Percentiles rank a stretch among this genome's conserved stretches.
These are phyloP conservation scores for Tridacna gigas DNA, from an alignment of 2,888 invertebrate species.

Conservation along the genomic window DNA sequence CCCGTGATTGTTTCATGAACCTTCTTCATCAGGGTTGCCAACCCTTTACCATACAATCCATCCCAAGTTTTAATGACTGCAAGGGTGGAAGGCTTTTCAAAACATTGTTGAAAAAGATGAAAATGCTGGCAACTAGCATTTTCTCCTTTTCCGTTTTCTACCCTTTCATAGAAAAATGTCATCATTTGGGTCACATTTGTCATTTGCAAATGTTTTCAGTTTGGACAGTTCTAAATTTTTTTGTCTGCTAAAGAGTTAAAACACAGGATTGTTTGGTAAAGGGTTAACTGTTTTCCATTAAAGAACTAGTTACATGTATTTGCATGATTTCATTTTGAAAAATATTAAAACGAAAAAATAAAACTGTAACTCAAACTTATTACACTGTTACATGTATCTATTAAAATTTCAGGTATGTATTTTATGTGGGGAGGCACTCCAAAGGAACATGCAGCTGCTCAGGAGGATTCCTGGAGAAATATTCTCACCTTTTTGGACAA, in stretches of 20 bases:
- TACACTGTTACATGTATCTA: not conserved
- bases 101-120: not conserved
- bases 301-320: too few species aligned
- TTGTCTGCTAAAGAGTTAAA: too few species aligned
- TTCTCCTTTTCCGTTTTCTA: not conserved
- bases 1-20: too few species aligned
- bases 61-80: not conserved
- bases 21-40: too few species aligned
- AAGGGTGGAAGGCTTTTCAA: not conserved
- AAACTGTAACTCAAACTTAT: not conserved
- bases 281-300: too few species aligned
- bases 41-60: not conserved
- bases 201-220: too few species aligned
- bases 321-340: too few species aligned
- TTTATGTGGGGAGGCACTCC: constrained; percentile 71
- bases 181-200: too few species aligned
- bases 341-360: too few species aligned
- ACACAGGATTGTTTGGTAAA: too few species aligned
- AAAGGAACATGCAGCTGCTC: constrained; percentile 68
- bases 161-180: too few species aligned
- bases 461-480: constrained; percentile 70
- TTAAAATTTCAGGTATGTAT: constrained; percentile 50
- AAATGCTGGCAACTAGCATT: not conserved
- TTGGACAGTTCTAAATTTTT: too few species aligned
- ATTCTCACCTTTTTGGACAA: constrained; percentile 46